These are phyloP conservation scores for Helarctos malayanus DNA, from an alignment of 2,797 vertebrate genomes.

Conservation along the genomic window DNA sequence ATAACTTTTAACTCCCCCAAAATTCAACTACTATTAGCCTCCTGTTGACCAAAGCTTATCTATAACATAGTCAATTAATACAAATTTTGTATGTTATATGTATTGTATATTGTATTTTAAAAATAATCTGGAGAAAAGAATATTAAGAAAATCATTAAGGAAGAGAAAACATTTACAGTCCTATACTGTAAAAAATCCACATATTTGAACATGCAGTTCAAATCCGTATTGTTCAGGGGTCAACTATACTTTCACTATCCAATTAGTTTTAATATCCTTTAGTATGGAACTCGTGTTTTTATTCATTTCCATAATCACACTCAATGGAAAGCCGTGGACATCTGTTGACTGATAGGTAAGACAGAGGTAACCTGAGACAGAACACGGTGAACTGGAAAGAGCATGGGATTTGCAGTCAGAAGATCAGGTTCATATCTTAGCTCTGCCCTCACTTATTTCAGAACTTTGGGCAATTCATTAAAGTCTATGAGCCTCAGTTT, in stretches of 20 bases:
- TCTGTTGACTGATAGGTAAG: conserved; percentile 18
- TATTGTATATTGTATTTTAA: background rate
- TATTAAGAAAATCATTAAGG: background rate
- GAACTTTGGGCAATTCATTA: conserved; percentile 72
- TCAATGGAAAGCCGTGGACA: conserved; percentile 44
- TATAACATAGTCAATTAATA: background rate
- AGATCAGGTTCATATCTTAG: conserved; percentile 47
- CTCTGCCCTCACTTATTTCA: conserved; percentile 65
- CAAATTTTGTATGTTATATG: background rate
- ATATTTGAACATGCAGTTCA: background rate
- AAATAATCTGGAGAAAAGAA: background rate
- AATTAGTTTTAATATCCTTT: conserved; percentile 39
- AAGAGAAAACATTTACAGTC: background rate
- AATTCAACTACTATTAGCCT: background rate
- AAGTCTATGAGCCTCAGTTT: conserved; percentile 82
- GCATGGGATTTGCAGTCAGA: conserved; percentile 64
- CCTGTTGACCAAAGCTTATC: background rate
- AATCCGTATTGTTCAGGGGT: background rate
- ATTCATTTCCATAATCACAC: conserved; percentile 62
- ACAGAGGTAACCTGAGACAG: background rate
- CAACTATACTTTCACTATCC: conserved; percentile 36
- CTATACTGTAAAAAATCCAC: background rate
- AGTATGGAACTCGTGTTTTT: conserved; percentile 20
- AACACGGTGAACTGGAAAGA: conserved; percentile 60
- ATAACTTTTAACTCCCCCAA: background rate